These are phyloP conservation scores for Globia sparganii DNA, from an alignment of 2,888 invertebrate species.

Conservation along the genomic window DNA sequence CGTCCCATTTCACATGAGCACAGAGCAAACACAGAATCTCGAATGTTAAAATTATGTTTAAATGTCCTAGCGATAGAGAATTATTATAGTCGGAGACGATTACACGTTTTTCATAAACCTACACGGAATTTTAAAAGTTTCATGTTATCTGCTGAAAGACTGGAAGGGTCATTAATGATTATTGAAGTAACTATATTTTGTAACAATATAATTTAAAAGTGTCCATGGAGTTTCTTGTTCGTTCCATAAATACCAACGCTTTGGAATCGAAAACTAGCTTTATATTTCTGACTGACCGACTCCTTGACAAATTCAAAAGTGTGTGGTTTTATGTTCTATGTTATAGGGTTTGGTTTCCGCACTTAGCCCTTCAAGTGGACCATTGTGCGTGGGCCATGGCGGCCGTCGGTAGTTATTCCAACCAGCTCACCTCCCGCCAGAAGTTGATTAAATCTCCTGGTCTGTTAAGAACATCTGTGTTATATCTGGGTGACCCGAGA, in stretches of 20 bases:
- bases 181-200: neutral
- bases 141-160: neutral
- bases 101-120: neutral
- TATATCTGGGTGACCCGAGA: neutral
- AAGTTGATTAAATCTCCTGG: neutral
- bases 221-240: neutral
- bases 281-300: neutral
- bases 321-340: neutral
- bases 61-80: neutral
- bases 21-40: neutral
- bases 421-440: neutral
- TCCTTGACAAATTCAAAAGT: neutral
- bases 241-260: neutral
- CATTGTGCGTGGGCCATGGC: neutral
- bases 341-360: neutral
- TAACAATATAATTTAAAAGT: neutral
- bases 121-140: neutral
- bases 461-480: neutral
- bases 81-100: conserved; percentile 4
- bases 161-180: neutral
- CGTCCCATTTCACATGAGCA: conserved; percentile 22
- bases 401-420: neutral
- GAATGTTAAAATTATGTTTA: conserved; percentile 30
- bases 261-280: neutral
- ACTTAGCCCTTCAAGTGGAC: neutral